A percentile compares a stretch with the other conserved stretches of the same genome.
Conservation (phyloP, 2,113 vertebrate species). For the Hylia prasina region DNA sequence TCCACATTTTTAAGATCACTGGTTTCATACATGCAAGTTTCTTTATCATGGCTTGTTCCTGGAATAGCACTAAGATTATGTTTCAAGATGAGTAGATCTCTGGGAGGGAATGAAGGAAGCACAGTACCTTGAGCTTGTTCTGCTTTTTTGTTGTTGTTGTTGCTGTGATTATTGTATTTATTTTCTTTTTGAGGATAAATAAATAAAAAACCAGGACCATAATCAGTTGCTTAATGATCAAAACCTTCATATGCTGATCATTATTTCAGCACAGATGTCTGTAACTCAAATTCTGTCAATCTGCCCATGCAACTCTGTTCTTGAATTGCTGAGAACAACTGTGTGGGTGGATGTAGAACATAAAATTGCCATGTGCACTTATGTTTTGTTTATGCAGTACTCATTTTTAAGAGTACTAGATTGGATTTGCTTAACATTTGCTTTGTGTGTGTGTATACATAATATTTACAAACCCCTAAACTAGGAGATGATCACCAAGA, state of each 20-base stretch:
- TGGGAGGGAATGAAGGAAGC: not conserved
- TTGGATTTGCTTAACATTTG: constrained; percentile 64
- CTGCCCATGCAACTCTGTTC: constrained; percentile 70
- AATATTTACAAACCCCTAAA: not conserved
- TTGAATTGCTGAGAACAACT: constrained; percentile 71
- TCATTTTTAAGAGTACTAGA: constrained; percentile 62
- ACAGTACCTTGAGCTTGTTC: not conserved
- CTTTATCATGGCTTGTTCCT: not conserved
- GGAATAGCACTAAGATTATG: not conserved
- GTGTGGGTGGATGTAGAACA: constrained; percentile 75
- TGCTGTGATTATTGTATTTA: not conserved
- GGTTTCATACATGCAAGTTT: not conserved
- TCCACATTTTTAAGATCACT: not conserved
- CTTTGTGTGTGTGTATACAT: not conserved
- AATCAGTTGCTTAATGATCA: constrained; percentile 10
- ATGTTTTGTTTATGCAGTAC: constrained; percentile 72
- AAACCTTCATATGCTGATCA: constrained; percentile 32
- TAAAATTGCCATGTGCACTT: constrained; percentile 69
- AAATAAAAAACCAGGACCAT: constrained; percentile 1
- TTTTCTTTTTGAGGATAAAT: constrained; percentile 20
- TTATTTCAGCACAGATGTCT: constrained; percentile 70
- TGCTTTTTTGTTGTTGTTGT: not conserved
- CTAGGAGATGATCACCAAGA: not conserved
- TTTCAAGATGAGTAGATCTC: not conserved
- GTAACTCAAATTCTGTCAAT: constrained; percentile 59